These are phyloP conservation scores for Drosophila nigromelanica DNA, from an alignment of 1,140 invertebrate species.

Conservation along the genomic window DNA sequence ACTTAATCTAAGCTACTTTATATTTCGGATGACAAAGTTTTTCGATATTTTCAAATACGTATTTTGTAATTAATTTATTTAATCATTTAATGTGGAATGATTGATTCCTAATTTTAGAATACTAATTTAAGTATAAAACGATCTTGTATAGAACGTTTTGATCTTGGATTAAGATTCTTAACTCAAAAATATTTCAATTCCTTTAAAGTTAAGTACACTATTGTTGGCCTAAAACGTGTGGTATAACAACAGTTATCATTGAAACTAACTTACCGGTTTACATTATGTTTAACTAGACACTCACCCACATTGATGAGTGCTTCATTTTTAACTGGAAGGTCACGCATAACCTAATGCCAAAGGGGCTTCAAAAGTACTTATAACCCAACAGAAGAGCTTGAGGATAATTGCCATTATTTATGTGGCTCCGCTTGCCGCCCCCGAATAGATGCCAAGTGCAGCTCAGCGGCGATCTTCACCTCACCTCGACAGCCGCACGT, in stretches of 20 bases:
- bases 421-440: conserved; percentile 6
- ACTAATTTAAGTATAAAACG: too few relatives aligned
- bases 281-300: background rate
- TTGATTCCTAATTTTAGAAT: too few relatives aligned
- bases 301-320: background rate
- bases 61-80: too few relatives aligned
- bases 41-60: too few relatives aligned
- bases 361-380: conserved; percentile 11
- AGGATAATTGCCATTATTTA: conserved; percentile 34
- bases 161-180: too few relatives aligned
- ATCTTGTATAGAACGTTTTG: too few relatives aligned
- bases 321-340: background rate
- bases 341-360: background rate
- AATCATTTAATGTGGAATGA: too few relatives aligned
- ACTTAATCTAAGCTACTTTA: too few relatives aligned
- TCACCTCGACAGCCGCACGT: background rate
- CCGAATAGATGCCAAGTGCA: conserved; percentile 14
- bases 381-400: background rate
- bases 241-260: background rate
- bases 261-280: background rate
- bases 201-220: too few relatives aligned
- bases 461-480: conserved; percentile 11
- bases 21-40: too few relatives aligned
- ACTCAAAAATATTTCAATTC: too few relatives aligned
- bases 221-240: too few relatives aligned